phyloP scores from a whole-genome alignment of 2,113 vertebrate species.

The Chaetura pelagica region DNA sequence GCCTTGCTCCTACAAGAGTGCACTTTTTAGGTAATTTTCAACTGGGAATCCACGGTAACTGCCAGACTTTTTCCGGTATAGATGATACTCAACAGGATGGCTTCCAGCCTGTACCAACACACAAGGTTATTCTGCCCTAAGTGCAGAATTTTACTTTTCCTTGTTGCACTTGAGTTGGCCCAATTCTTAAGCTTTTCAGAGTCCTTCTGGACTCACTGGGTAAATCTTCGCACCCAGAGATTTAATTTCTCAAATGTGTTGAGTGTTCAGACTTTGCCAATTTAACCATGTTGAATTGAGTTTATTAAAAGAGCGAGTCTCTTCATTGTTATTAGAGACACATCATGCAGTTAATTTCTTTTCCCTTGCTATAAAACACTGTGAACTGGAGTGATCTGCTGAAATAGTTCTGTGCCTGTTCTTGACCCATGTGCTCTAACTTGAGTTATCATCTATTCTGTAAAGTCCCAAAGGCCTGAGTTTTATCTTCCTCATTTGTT shows the following conservation, averaged over 20 bases:
- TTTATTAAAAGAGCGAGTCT: neutral
- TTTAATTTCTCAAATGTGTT: neutral
- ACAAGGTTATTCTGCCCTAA: neutral
- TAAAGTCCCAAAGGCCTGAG: neutral
- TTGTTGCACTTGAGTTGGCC: neutral
- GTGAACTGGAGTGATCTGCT: neutral
- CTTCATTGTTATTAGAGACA: neutral
- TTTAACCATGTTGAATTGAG: neutral
- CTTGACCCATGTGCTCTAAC: neutral
- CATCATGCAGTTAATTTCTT: neutral
- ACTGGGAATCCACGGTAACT: neutral
- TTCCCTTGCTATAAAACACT: neutral
- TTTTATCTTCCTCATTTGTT: neutral
- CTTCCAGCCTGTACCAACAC: neutral
- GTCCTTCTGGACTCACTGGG: neutral
- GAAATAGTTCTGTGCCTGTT: neutral
- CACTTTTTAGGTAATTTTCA: neutral
- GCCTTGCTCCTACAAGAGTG: neutral
- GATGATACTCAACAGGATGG: neutral
- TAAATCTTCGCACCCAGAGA: neutral
- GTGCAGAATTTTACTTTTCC: neutral
- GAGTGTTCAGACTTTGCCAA: neutral
- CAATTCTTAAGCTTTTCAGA: neutral
- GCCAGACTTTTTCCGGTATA: fast-evolving
- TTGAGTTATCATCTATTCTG: neutral